Percentiles rank a stretch among this genome's conserved stretches.
Evolutionary conservation across 2,888 invertebrate species (phyloP).

Genomic region (Ecdyonurus torrentis): DNA sequence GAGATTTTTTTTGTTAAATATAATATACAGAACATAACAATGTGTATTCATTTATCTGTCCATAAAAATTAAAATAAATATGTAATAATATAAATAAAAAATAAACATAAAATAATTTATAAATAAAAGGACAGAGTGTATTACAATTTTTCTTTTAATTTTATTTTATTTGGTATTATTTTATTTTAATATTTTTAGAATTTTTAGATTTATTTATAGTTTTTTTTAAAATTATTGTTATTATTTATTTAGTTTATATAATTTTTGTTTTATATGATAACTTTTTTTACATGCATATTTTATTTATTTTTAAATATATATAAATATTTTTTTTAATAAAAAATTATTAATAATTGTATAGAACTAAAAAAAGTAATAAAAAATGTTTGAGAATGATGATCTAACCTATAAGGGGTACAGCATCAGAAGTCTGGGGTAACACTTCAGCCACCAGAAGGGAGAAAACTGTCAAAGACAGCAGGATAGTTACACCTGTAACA

Average conservation of each 20-base stretch:
- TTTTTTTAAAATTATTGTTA: background rate
- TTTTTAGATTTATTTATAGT: background rate
- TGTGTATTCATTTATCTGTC: background rate
- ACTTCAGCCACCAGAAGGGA: conserved; percentile 98
- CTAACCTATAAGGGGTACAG: conserved; percentile 94
- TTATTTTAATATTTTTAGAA: background rate
- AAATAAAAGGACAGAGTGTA: background rate
- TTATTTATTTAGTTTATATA: background rate
- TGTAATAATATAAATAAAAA: background rate
- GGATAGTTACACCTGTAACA: conserved; percentile 87
- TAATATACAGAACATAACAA: too few relatives aligned
- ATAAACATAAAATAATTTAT: background rate
- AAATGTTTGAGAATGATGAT: too few relatives aligned
- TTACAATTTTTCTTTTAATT: background rate
- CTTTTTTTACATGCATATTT: too few relatives aligned
- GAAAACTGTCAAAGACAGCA: conserved; percentile 98
- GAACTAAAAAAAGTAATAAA: background rate
- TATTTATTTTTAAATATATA: too few relatives aligned
- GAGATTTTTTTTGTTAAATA: background rate
- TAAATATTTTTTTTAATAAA: too few relatives aligned
- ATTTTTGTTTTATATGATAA: too few relatives aligned
- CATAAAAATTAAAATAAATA: background rate
- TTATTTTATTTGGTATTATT: conserved; percentile 2
- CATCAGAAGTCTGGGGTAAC: conserved; percentile 98
- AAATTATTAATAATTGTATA: too few relatives aligned